Conservation (phyloP, 2,888 invertebrate genomes). For the Sarcophaga carnaria region DNA sequence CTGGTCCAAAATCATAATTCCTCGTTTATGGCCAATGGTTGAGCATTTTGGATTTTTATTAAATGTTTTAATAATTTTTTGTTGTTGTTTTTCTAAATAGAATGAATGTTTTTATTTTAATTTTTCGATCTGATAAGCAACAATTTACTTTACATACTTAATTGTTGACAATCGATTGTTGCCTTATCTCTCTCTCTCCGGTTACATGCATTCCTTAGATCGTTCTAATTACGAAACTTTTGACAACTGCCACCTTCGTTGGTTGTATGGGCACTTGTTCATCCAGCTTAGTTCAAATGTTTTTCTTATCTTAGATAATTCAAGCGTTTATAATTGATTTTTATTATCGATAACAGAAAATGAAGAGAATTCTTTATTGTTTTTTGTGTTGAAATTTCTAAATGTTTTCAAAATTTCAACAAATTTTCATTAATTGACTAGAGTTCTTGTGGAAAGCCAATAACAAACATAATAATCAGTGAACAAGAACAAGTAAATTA, state of each 20-base stretch:
- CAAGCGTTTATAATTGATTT: constrained; percentile 31
- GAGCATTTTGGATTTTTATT: constrained; percentile 14
- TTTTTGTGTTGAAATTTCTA: background rate
- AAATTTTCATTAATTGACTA: too few species aligned
- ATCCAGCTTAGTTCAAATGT: background rate
- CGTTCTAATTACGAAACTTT: constrained; percentile 22
- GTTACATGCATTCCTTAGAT: constrained; percentile 12
- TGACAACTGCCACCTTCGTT: constrained; percentile 22
- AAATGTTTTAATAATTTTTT: constrained; percentile 65
- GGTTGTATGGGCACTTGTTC: constrained; percentile 14
- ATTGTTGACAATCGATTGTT: constrained; percentile 50
- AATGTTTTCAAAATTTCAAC: too few species aligned
- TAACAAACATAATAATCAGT: too few species aligned
- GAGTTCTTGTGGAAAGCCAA: too few species aligned
- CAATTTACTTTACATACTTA: constrained; percentile 68
- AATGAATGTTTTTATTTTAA: too few species aligned
- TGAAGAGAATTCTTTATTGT: background rate
- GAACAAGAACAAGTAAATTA: too few species aligned
- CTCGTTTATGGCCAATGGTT: background rate
- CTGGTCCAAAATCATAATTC: background rate
- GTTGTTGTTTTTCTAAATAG: constrained; percentile 27
- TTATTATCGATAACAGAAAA: background rate
- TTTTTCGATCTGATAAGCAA: constrained; percentile 58
- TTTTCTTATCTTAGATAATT: constrained; percentile 37
- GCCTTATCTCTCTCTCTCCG: constrained; percentile 30